Evolutionary conservation across 2,888 invertebrate species (phyloP).

Genomic region (Heliothis peltigera): DNA sequence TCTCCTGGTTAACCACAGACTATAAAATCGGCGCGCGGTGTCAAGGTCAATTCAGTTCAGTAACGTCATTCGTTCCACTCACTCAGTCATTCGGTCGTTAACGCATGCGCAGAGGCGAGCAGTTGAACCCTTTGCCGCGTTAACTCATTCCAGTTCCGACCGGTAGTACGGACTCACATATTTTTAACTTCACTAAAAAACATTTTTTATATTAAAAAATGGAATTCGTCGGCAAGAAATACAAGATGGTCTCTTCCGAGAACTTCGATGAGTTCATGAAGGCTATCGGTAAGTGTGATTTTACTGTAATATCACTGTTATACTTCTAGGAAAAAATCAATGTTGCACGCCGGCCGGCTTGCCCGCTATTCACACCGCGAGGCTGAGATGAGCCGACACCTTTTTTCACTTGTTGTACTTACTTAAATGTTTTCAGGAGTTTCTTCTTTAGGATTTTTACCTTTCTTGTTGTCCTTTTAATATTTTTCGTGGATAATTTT

Average conservation of each 20-base stretch:
- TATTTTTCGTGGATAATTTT: conserved; percentile 3
- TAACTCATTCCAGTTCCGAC: conserved; percentile 79
- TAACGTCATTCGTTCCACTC: conserved; percentile 64
- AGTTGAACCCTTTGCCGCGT: conserved; percentile 61
- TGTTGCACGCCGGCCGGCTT: conserved; percentile 78
- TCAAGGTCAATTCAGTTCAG: conserved; percentile 63
- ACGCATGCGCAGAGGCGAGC: conserved; percentile 64
- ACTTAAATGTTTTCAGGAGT: conserved; percentile 24
- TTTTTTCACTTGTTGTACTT: conserved; percentile 49
- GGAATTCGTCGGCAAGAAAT: conserved; percentile 92
- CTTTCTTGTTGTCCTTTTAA: not conserved
- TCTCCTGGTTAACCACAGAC: conserved; percentile 39
- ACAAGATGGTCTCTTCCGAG: conserved; percentile 94
- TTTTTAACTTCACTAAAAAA: conserved; percentile 52
- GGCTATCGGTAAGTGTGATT: conserved; percentile 92
- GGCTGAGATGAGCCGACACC: conserved; percentile 35
- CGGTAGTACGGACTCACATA: conserved; percentile 68
- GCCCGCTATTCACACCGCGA: conserved; percentile 14
- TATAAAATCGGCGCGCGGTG: conserved; percentile 55
- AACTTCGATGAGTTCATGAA: conserved; percentile 98
- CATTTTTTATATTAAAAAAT: conserved; percentile 73
- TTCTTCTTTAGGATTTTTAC: not conserved
- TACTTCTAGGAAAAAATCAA: conserved; percentile 59
- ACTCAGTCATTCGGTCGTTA: conserved; percentile 63
- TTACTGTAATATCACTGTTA: conserved; percentile 55